Conservation (phyloP, 2,113 vertebrate species). For the human region DNA sequence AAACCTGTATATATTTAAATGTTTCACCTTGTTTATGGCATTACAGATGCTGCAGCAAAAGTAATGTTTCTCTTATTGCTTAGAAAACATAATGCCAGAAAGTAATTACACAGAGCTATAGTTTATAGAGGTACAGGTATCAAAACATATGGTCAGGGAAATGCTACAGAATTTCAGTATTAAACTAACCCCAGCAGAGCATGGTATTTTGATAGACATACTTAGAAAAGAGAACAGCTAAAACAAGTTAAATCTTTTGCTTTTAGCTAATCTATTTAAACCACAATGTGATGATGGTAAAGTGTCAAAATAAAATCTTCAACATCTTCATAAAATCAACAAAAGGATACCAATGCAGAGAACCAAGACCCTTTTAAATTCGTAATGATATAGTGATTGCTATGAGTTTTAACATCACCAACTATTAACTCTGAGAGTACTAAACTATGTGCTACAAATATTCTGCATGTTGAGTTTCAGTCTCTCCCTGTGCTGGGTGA, state of each 20-base stretch:
- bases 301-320: constrained; percentile 56
- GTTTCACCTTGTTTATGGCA: constrained; percentile 63
- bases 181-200: constrained; percentile 58
- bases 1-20: constrained; percentile 50
- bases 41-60: constrained; percentile 57
- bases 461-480: background rate
- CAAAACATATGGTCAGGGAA: constrained; percentile 67
- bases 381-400: background rate
- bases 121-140: constrained; percentile 54
- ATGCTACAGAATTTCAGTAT: constrained; percentile 30
- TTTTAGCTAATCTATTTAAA: constrained; percentile 57
- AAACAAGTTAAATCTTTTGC: constrained; percentile 50
- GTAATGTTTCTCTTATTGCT: constrained; percentile 61
- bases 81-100: constrained; percentile 65
- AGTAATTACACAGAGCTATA: constrained; percentile 61
- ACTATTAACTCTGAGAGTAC: background rate
- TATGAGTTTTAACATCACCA: background rate
- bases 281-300: background rate
- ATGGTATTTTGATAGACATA: constrained; percentile 48
- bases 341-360: background rate
- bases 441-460: background rate
- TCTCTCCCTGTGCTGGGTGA: background rate
- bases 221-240: constrained; percentile 52
- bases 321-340: constrained; percentile 36
- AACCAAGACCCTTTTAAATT: constrained; percentile 19